Percentiles rank a stretch among this genome's conserved stretches.
Conservation (phyloP, 2,888 invertebrate genomes). For the Norana najaformis region DNA sequence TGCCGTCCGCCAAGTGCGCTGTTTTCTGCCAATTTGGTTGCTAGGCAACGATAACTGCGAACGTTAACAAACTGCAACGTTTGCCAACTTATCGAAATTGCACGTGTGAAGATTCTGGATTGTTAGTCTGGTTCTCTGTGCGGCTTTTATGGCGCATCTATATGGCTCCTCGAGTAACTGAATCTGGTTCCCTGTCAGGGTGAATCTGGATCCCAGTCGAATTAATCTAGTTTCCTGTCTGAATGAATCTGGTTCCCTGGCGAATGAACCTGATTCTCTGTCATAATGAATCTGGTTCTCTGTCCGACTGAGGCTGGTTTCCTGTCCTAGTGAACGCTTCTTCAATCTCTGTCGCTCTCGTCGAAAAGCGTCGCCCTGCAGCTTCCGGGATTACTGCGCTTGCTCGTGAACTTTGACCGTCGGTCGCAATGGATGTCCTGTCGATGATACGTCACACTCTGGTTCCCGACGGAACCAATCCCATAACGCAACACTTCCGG, state of each 20-base stretch:
- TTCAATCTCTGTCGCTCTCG: too few relatives aligned
- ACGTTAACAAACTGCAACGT: neutral
- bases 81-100: neutral
- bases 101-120: neutral
- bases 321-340: neutral
- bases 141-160: neutral
- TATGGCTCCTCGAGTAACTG: neutral
- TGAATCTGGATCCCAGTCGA: neutral
- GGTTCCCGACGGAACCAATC: slow-evolving; percentile 65
- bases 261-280: neutral
- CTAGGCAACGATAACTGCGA: neutral
- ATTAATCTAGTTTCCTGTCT: neutral
- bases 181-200: neutral
- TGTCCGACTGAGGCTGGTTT: neutral
- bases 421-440: slow-evolving; percentile 36
- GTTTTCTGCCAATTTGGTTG: neutral
- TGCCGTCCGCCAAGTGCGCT: neutral
- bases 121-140: neutral
- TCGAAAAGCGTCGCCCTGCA: neutral
- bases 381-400: slow-evolving; percentile 2
- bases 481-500: slow-evolving; percentile 84
- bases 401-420: neutral
- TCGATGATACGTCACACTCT: slow-evolving; percentile 40
- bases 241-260: neutral
- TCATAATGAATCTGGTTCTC: neutral